These are phyloP conservation scores for Panthera uncia DNA, from an alignment of 2,113 vertebrate species.

Conservation along the genomic window DNA sequence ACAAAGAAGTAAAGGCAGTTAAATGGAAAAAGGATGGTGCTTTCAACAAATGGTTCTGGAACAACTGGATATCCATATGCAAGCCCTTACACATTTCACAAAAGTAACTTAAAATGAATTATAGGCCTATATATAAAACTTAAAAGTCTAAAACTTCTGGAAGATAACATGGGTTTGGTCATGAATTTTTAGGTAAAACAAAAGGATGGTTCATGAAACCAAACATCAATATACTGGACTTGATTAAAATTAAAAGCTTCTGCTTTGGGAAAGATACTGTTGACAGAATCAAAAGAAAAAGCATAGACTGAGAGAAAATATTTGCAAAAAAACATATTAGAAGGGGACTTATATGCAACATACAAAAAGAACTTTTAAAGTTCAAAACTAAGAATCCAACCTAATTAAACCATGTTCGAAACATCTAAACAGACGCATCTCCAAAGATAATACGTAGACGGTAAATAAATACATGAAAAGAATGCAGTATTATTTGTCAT, in stretches of 20 bases:
- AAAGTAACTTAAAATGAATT: not conserved
- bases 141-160: not conserved
- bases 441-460: not conserved
- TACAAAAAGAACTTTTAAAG: not conserved
- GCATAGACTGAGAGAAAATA: not conserved
- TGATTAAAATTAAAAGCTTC: slow-evolving; percentile 3
- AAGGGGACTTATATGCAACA: not conserved
- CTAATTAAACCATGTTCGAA: slow-evolving; percentile 2
- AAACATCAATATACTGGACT: not conserved
- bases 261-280: not conserved
- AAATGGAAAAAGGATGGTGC: not conserved
- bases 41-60: slow-evolving; percentile 13
- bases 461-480: not conserved
- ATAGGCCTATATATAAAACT: slow-evolving; percentile 19
- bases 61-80: slow-evolving; percentile 21
- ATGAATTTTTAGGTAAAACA: not conserved
- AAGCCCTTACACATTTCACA: slow-evolving; percentile 21
- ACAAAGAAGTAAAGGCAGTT: slow-evolving; percentile 16
- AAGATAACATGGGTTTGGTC: not conserved
- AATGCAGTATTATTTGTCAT: not conserved
- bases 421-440: not conserved
- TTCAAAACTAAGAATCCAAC: slow-evolving; percentile 8
- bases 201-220: slow-evolving; percentile 5
- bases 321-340: not conserved
- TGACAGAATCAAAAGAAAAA: slow-evolving; percentile 21